Evolutionary conservation across 2,797 vertebrate genomes (phyloP).

Genomic region (Nannoperca obscura): DNA sequence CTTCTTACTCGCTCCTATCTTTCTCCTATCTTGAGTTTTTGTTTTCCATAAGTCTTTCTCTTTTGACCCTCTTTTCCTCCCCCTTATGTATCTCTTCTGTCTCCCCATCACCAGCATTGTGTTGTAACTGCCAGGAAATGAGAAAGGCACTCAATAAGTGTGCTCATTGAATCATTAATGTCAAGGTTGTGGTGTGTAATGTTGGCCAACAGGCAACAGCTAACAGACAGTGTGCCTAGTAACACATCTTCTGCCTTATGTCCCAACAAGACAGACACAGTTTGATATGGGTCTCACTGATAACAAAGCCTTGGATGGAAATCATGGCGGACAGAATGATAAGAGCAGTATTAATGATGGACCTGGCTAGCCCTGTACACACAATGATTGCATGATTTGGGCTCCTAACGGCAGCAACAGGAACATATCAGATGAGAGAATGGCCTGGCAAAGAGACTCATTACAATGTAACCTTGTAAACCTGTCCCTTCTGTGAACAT

Average conservation of each 20-base stretch:
- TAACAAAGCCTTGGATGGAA: slow-evolving; percentile 77
- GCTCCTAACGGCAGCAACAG: slow-evolving; percentile 69
- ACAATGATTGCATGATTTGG: slow-evolving; percentile 77
- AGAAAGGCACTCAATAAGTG: slow-evolving; percentile 84
- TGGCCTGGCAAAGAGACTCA: slow-evolving; percentile 65
- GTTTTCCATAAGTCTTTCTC: slow-evolving; percentile 53
- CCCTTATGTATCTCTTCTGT: slow-evolving; percentile 62
- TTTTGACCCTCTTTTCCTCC: slow-evolving; percentile 59
- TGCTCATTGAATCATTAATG: slow-evolving; percentile 84
- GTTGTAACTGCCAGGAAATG: slow-evolving; percentile 82
- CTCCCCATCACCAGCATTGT: slow-evolving; percentile 66
- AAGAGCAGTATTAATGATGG: slow-evolving; percentile 80
- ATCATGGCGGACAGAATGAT: slow-evolving; percentile 76
- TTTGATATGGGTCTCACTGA: slow-evolving; percentile 78
- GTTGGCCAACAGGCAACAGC: slow-evolving; percentile 71
- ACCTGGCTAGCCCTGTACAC: slow-evolving; percentile 74
- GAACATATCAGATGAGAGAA: slow-evolving; percentile 76
- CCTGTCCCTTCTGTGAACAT: slow-evolving; percentile 58
- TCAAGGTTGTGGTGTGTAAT: slow-evolving; percentile 76
- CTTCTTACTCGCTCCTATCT: slow-evolving; percentile 55
- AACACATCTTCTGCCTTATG: slow-evolving; percentile 74
- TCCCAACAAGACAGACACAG: slow-evolving; percentile 75
- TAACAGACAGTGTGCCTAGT: slow-evolving; percentile 70
- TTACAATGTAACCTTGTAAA: slow-evolving; percentile 81
- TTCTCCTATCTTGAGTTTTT: slow-evolving; percentile 46